Percentiles rank a stretch among this genome's conserved stretches.
Evolutionary conservation across 2,113 vertebrate genomes (phyloP).

Genomic region (Pangasianodon hypophthalmus): DNA sequence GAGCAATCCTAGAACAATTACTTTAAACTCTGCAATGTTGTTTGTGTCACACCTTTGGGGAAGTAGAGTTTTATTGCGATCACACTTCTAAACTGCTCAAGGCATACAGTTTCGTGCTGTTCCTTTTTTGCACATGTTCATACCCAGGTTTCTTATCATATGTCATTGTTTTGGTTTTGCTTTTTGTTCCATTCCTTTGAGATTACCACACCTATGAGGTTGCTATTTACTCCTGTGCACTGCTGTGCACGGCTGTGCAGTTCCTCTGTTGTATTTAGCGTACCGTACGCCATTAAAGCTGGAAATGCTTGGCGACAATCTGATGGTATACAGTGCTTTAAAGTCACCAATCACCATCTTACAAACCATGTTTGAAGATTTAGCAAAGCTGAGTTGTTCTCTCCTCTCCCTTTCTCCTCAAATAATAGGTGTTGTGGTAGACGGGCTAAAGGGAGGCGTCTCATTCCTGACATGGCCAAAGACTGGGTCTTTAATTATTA

Average conservation of each 20-base stretch:
- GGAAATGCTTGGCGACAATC: conserved; percentile 3
- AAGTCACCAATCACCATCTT: conserved; percentile 25
- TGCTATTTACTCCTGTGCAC: conserved; percentile 39
- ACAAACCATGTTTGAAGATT: neutral
- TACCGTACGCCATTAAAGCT: conserved; percentile 43
- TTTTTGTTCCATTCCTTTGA: conserved; percentile 36
- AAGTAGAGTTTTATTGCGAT: neutral
- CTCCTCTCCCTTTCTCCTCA: neutral
- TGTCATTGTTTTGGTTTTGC: conserved; percentile 66
- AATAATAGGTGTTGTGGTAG: neutral
- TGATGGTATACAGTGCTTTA: neutral
- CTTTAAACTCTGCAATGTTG: neutral
- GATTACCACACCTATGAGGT: conserved; percentile 40
- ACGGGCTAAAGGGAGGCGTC: neutral
- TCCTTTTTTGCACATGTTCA: conserved; percentile 63
- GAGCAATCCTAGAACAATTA: neutral
- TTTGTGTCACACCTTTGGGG: neutral
- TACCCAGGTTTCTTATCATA: conserved; percentile 52
- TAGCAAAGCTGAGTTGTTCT: neutral
- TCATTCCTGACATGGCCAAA: neutral
- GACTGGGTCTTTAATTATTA: neutral
- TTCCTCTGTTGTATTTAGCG: neutral
- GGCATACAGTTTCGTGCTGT: conserved; percentile 33
- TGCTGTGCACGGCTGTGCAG: neutral
- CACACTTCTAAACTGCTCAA: neutral